Percentiles rank a stretch among this genome's conserved stretches.
phyloP scores from a whole-genome alignment of 2,113 vertebrate species.

The Synodontis membranacea region DNA sequence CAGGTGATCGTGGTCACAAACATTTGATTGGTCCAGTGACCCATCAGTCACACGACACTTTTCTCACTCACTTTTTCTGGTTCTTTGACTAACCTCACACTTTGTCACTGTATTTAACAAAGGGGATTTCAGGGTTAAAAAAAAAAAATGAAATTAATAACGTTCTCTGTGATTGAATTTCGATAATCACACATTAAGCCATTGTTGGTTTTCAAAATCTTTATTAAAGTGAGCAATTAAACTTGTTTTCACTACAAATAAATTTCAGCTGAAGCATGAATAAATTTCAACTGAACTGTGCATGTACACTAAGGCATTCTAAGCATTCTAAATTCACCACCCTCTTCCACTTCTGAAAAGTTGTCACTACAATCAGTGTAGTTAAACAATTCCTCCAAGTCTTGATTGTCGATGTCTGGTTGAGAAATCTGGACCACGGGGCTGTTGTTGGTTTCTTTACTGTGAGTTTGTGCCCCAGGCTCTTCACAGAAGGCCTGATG shows the following conservation, averaged over 20 bases:
- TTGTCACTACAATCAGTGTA: conserved; percentile 61
- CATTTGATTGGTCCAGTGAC: conserved; percentile 19
- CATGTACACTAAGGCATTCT: too few relatives aligned
- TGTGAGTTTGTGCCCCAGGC: conserved; percentile 55
- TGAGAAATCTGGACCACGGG: conserved; percentile 57
- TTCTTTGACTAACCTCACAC: background rate
- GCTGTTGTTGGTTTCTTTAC: conserved; percentile 55
- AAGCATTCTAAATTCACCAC: conserved; percentile 73
- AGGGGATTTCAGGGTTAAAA: background rate
- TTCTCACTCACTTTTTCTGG: background rate
- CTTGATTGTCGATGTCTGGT: conserved; percentile 61
- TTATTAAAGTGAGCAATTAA: background rate
- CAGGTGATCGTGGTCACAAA: background rate
- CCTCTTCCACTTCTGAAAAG: conserved; percentile 72
- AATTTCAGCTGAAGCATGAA: too few relatives aligned
- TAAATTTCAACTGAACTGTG: too few relatives aligned
- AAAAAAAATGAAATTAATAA: background rate
- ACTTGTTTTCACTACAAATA: background rate
- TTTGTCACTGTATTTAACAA: background rate
- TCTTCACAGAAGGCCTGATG: conserved; percentile 63
- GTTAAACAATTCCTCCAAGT: conserved; percentile 42
- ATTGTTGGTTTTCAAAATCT: background rate
- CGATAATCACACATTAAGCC: background rate
- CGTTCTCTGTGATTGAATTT: background rate
- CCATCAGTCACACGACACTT: background rate